Percentiles rank a stretch among this genome's conserved stretches.
These are phyloP conservation scores for Agriotes lineatus DNA, from an alignment of 2,888 invertebrate genomes.

Conservation along the genomic window DNA sequence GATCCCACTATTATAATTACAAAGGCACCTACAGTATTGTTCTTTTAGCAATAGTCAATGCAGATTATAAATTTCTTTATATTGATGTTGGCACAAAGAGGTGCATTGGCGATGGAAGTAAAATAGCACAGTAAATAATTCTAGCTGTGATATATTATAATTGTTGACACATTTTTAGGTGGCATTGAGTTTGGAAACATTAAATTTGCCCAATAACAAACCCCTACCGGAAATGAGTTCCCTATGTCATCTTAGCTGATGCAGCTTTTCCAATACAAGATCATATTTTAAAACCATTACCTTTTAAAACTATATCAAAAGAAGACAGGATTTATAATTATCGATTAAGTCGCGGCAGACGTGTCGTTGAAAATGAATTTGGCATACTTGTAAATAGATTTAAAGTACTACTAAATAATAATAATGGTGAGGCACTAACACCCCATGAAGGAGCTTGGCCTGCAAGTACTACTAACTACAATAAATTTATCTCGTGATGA, in stretches of 20 bases:
- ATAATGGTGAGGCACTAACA: too few relatives aligned
- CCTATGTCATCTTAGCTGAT: slow-evolving; percentile 16
- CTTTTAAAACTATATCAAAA: background rate
- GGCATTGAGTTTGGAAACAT: background rate
- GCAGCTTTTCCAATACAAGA: background rate
- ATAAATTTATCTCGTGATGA: background rate
- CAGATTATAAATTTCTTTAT: slow-evolving; percentile 38
- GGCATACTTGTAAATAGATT: background rate
- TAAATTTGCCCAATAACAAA: background rate
- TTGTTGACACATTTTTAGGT: slow-evolving; percentile 1
- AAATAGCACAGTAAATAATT: too few relatives aligned
- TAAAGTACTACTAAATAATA: too few relatives aligned
- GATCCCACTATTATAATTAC: slow-evolving; percentile 52
- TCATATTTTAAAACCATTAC: background rate
- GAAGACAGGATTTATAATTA: slow-evolving; percentile 9
- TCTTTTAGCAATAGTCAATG: slow-evolving; percentile 31
- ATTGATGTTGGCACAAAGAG: slow-evolving; percentile 51
- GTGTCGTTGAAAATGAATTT: background rate
- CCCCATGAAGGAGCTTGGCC: too few relatives aligned
- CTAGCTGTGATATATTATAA: too few relatives aligned
- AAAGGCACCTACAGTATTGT: slow-evolving; percentile 49
- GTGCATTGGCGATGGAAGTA: slow-evolving; percentile 6
- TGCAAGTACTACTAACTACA: background rate
- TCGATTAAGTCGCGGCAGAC: background rate
- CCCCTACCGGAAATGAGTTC: slow-evolving; percentile 1